Conservation (phyloP, 2,797 vertebrate genomes). For the Thunnus albacares region DNA sequence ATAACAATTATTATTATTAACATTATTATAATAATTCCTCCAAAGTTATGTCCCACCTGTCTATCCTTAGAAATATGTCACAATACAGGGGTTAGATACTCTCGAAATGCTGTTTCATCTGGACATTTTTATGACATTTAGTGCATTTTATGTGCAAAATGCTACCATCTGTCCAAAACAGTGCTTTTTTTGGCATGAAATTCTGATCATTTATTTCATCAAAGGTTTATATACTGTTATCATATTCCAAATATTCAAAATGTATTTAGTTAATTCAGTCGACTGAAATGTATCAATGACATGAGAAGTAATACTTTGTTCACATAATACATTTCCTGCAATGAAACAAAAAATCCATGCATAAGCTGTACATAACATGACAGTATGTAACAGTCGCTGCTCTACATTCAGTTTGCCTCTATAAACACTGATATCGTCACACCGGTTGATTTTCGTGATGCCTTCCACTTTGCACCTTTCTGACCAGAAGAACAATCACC, state of each 20-base stretch:
- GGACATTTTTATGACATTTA: no score
- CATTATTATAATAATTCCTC: no score
- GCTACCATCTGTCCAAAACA: background rate
- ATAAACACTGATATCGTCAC: background rate
- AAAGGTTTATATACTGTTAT: no score
- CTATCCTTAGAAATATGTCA: no score
- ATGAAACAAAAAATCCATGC: background rate
- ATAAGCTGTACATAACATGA: background rate
- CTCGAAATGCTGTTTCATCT: no score
- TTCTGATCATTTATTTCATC: background rate
- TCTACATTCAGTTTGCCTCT: background rate
- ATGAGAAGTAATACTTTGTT: background rate
- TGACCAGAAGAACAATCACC: background rate
- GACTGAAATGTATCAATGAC: background rate
- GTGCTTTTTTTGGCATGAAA: background rate
- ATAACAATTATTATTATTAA: no score
- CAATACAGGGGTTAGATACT: no score
- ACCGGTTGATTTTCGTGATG: background rate
- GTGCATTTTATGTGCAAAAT: no score
- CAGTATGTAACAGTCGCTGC: background rate
- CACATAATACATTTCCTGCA: background rate
- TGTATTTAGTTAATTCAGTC: background rate
- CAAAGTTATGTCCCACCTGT: no score
- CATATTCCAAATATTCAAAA: background rate
- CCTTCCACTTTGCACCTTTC: constrained; percentile 1